Conservation (phyloP, 2,888 invertebrate species). For the Trichopria drosophilae region DNA sequence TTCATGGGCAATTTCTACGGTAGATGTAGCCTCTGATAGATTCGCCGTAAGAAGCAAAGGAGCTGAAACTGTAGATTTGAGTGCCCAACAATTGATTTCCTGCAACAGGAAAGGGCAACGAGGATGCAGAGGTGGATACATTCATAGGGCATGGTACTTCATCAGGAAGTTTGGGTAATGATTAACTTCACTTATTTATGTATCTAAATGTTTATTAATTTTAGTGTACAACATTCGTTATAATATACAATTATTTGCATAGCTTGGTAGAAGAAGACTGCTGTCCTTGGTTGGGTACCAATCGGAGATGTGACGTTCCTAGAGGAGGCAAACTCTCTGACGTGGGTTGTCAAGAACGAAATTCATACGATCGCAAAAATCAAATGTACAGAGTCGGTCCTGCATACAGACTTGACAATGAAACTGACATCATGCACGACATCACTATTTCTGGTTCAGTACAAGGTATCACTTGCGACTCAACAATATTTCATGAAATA, state of each 20-base stretch:
- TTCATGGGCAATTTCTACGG: conserved; percentile 91
- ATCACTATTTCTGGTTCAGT: conserved; percentile 89
- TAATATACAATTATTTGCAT: conserved; percentile 36
- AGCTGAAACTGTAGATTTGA: conserved; percentile 70
- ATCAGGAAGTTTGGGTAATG: conserved; percentile 74
- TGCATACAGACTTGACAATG: conserved; percentile 73
- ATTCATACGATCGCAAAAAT: conserved; percentile 61
- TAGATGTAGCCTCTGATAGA: conserved; percentile 78
- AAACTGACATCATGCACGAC: conserved; percentile 88
- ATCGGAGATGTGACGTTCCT: conserved; percentile 68
- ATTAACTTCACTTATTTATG: background rate
- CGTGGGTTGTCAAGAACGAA: conserved; percentile 62
- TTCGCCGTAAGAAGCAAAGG: conserved; percentile 86
- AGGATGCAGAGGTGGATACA: conserved; percentile 85
- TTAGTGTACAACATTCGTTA: conserved; percentile 4
- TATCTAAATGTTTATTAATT: conserved; percentile 6
- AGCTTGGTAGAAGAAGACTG: conserved; percentile 85
- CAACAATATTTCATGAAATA: no score
- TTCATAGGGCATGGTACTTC: conserved; percentile 91
- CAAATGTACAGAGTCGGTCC: conserved; percentile 75
- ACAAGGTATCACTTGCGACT: conserved; percentile 66
- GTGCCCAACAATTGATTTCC: conserved; percentile 84
- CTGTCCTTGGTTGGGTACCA: conserved; percentile 75
- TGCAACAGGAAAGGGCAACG: conserved; percentile 78
- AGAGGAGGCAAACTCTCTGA: conserved; percentile 57